Evolutionary conservation across 1,140 invertebrate species (phyloP), one percentile per base, ranked within the genome.

Genomic region (Akabosia matsudoensis): DNA sequence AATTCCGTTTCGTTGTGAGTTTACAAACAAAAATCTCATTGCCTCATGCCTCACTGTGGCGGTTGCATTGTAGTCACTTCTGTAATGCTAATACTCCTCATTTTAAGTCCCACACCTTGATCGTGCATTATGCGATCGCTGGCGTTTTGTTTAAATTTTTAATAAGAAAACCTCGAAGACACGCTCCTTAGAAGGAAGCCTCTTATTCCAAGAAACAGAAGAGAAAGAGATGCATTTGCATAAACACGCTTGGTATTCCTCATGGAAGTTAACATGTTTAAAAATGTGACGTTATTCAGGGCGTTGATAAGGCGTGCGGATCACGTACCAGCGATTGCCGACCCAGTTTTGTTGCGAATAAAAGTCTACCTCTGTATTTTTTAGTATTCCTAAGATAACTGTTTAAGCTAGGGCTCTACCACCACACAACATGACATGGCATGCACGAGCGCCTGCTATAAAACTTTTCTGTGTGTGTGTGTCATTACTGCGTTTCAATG

Each of bases 91-190:
- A 56, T 56, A 56, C 54, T 13, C 7, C 13, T 56, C 54, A 56
- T 56, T 56, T 56, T 22, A 56, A 56, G 54, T 56, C 54, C 54
- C 54, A 56, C 54, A 56, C 54, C 54, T 56, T 56, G 22, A 56
- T 56, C 22, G 54, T 56, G 22, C 24, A 56, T 16, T 56, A 56
- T 56, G 3, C 10, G n/a, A 10, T n/a, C n/a, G n/a, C n/a, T n/a
- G n/a, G n/a, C n/a, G n/a, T n/a, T n/a, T n/a, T n/a, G n/a, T n/a
- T n/a, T n/a, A n/a, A n/a, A n/a, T n/a, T n/a, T n/a, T n/a, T n/a
- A n/a, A n/a, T n/a, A n/a, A n/a, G n/a, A n/a, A n/a, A n/a, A n/a
- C n/a, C n/a, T n/a, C n/a, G n/a, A n/a, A n/a, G n/a, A n/a, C n/a
- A n/a, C n/a, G n/a, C n/a, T n/a, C n/a, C n/a, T n/a, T n/a, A n/a